These are phyloP conservation scores for Aphaenogaster ashmeadi DNA, from an alignment of 1,140 invertebrate genomes.

Conservation along the genomic window DNA sequence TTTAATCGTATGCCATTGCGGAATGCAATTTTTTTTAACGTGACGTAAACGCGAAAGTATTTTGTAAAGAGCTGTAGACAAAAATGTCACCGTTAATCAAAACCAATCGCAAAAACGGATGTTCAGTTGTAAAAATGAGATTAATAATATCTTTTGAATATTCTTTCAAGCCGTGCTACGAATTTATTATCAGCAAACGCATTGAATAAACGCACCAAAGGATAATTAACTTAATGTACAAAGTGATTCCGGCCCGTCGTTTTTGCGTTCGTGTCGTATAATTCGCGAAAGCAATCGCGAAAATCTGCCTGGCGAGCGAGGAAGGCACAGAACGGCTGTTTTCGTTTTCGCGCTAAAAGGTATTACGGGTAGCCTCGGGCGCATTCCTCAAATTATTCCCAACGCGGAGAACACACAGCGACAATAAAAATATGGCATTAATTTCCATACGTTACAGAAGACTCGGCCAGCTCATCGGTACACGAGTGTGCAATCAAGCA, in stretches of 20 bases:
- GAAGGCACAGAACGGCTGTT: slow-evolving; percentile 56
- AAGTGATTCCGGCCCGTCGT: slow-evolving; percentile 60
- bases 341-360: slow-evolving; percentile 60
- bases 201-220: slow-evolving; percentile 39
- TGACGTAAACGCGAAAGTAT: neutral
- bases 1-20: neutral
- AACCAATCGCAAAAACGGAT: slow-evolving; percentile 15
- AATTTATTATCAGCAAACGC: slow-evolving; percentile 57
- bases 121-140: neutral
- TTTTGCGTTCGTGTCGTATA: slow-evolving; percentile 58
- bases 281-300: slow-evolving; percentile 63
- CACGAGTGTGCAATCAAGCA: slow-evolving; percentile 83
- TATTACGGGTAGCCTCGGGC: slow-evolving; percentile 67
- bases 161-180: slow-evolving; percentile 18
- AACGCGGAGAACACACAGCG: slow-evolving; percentile 61
- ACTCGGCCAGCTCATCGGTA: slow-evolving; percentile 77
- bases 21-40: neutral
- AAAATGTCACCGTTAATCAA: slow-evolving; percentile 21
- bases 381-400: slow-evolving; percentile 73
- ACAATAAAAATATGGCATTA: slow-evolving; percentile 81
- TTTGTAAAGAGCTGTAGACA: neutral
- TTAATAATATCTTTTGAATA: slow-evolving; percentile 49
- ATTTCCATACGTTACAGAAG: slow-evolving; percentile 80
- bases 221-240: slow-evolving; percentile 59
- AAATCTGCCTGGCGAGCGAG: slow-evolving; percentile 58